Percentiles rank a stretch among this genome's conserved stretches.
phyloP scores from a whole-genome alignment of 2,888 invertebrate genomes.

The Drosophila aldrichi region DNA sequence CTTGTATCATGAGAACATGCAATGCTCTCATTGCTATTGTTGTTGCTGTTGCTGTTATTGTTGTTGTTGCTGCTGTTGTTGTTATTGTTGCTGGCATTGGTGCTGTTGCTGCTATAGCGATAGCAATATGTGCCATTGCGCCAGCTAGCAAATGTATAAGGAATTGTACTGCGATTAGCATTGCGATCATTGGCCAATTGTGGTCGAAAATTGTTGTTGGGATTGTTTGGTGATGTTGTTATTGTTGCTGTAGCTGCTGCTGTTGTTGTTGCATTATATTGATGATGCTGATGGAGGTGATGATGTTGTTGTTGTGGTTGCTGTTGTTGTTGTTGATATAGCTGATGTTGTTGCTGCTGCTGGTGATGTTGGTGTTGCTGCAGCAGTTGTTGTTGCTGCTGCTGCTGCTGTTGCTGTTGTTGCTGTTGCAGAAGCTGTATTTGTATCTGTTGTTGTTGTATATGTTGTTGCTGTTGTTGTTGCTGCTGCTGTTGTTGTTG shows the following conservation, averaged over 20 bases:
- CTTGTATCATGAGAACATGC: slow-evolving; percentile 42
- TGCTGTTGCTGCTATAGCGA: slow-evolving; percentile 53
- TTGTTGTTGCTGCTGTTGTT: slow-evolving; percentile 23
- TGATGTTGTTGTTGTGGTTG: slow-evolving; percentile 18
- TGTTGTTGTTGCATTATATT: slow-evolving; percentile 23
- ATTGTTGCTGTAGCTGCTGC: slow-evolving; percentile 23
- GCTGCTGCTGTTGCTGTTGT: slow-evolving; percentile 7
- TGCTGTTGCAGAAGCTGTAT: slow-evolving; percentile 49
- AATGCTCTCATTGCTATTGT: slow-evolving; percentile 31
- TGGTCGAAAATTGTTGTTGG: slow-evolving; percentile 54
- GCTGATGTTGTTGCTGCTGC: slow-evolving; percentile 42
- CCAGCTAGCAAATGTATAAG: slow-evolving; percentile 73
- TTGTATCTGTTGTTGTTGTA: slow-evolving; percentile 26
- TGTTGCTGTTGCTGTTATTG: slow-evolving; percentile 37
- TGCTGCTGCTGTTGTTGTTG: slow-evolving; percentile 58
- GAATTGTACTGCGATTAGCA: slow-evolving; percentile 55
- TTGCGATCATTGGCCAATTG: slow-evolving; percentile 56
- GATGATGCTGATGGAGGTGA: slow-evolving; percentile 41
- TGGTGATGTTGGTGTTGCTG: slow-evolving; percentile 33
- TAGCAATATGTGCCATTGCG: slow-evolving; percentile 72
- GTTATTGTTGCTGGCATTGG: slow-evolving; percentile 30
- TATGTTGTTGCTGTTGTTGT: slow-evolving; percentile 30
- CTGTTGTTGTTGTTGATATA: slow-evolving; percentile 19
- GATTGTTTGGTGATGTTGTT: slow-evolving; percentile 48
- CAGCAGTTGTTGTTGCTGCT: slow-evolving; percentile 36